Conservation (phyloP, 2,113 vertebrate genomes). For the Pangasianodon hypophthalmus region DNA sequence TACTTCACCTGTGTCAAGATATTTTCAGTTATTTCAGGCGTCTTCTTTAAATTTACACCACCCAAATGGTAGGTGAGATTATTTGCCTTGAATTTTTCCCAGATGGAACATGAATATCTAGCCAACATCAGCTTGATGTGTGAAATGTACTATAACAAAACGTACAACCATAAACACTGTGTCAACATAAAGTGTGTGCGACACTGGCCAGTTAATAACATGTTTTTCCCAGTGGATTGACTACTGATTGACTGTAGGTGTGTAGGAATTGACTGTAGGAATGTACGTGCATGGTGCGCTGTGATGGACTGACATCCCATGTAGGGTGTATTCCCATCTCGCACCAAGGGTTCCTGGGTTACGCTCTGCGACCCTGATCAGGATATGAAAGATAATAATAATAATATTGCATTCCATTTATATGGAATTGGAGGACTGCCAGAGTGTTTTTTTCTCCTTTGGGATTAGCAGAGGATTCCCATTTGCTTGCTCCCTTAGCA, state of each 20-base stretch:
- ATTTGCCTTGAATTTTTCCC: not conserved
- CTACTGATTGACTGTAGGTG: not conserved
- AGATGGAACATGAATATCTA: not conserved
- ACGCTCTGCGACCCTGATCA: not conserved
- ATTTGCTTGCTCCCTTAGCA: not conserved
- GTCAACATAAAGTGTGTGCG: not conserved
- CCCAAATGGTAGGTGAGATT: not conserved
- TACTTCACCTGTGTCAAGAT: not conserved
- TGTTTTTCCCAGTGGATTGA: not conserved
- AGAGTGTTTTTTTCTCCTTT: not conserved
- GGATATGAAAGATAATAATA: not conserved
- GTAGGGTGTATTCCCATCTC: not conserved
- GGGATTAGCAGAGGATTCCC: not conserved
- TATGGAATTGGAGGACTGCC: not conserved
- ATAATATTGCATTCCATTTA: not conserved
- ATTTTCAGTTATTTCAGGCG: not conserved
- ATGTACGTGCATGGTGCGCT: not conserved
- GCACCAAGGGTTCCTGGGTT: not conserved
- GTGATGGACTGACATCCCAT: not conserved
- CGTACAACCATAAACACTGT: not conserved
- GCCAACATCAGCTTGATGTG: not conserved
- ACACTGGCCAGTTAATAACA: not conserved
- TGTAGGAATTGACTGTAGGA: conserved; percentile 2
- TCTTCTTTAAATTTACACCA: not conserved
- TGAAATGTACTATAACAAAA: not conserved